Evolutionary conservation across 2,888 invertebrate species (phyloP).

Genomic region (Himalopsyche kuldschensis): DNA sequence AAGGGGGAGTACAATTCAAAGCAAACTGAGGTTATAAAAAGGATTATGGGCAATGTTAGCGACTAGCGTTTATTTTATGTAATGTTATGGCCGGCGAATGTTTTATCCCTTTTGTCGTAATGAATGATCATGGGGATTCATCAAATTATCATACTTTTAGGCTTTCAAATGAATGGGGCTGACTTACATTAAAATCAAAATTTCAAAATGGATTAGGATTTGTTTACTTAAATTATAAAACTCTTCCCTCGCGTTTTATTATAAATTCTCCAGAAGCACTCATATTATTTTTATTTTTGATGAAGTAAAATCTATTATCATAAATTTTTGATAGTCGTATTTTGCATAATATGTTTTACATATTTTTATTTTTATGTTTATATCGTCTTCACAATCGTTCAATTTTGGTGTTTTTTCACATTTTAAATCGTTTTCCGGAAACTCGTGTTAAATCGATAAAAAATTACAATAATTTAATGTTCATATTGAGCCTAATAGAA

Average conservation of each 20-base stretch:
- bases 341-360: too few relatives aligned
- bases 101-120: conserved; percentile 12
- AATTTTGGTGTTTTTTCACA: too few relatives aligned
- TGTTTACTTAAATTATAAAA: not conserved
- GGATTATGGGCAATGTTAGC: conserved; percentile 6
- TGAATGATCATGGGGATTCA: not conserved
- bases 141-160: not conserved
- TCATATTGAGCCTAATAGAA: too few relatives aligned
- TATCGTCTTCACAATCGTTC: too few relatives aligned
- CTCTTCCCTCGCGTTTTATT: not conserved
- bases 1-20: conserved; percentile 3
- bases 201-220: not conserved
- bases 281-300: not conserved
- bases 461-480: too few relatives aligned
- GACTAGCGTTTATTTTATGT: conserved; percentile 2
- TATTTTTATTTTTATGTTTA: too few relatives aligned
- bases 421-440: too few relatives aligned
- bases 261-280: not conserved
- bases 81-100: conserved; percentile 14
- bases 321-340: too few relatives aligned
- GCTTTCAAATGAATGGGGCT: not conserved
- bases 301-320: too few relatives aligned
- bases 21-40: conserved; percentile 7
- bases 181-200: not conserved
- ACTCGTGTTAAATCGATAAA: too few relatives aligned